Evolutionary conservation across 2,888 invertebrate genomes (phyloP).

Genomic region (Apamea crenata): DNA sequence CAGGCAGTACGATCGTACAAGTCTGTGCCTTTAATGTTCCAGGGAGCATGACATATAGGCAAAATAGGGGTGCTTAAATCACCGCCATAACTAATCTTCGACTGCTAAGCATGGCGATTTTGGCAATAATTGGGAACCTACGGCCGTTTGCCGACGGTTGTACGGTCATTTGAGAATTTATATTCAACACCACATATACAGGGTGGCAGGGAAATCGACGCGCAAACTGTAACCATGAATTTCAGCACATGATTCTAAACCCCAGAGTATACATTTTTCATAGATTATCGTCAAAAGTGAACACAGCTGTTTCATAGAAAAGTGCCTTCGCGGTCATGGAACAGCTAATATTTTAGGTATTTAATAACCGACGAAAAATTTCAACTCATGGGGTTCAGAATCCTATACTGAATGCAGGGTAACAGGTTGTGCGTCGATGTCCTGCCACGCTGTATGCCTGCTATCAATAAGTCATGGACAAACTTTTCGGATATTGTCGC

Average conservation of each 20-base stretch:
- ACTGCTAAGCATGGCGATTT: slow-evolving; percentile 10
- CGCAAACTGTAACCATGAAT: background rate
- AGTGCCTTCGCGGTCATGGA: background rate
- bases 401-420: background rate
- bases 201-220: background rate
- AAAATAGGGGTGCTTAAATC: slow-evolving; percentile 6
- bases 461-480: slow-evolving; percentile 2
- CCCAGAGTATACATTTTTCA: background rate
- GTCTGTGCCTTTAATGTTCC: background rate
- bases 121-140: slow-evolving; percentile 16
- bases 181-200: slow-evolving; percentile 11
- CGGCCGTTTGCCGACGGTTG: background rate
- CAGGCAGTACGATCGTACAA: too few species aligned
- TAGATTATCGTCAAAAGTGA: background rate
- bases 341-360: background rate
- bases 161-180: slow-evolving; percentile 22
- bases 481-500: background rate
- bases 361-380: background rate
- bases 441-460: background rate
- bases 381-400: background rate
- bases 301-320: background rate
- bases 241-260: background rate
- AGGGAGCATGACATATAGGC: background rate
- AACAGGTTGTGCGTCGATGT: background rate
- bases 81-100: slow-evolving; percentile 26